Base-by-base conservation (phyloP, 2,888 invertebrate genomes). In the Sinodicranocentrus sp. region DNA sequence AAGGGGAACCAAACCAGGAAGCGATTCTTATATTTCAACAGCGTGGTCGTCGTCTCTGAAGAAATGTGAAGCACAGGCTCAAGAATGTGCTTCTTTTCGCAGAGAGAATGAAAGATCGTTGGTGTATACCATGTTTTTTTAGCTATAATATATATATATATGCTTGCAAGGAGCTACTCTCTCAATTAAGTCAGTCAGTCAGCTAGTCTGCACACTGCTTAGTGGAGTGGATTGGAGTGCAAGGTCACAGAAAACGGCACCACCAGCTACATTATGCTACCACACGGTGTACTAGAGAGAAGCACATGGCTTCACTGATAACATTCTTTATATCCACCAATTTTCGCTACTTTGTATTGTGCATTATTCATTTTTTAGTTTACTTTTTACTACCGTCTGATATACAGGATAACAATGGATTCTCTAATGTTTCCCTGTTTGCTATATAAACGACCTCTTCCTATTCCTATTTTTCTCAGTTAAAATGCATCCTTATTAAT, bases 161-260 rank as follows among this genome's bases (percentile, higher is more conserved):
- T 19, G 8, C n/a, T 63, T 63, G n/a, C 44, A 13, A 63, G 26
- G 23, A 33, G 33, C 3, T 33, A 33, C 33, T 61, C 17, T 61
- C n/a, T 39, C 26, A 48, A 65, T 33, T 78, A 61, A 73, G 73
- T 80, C 26, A 82, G 82, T 82, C 73, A 80, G 79, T 65, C 72
- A 63, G 79, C 25, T 65, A 82, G 82, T 82, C 72, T 82, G 79
- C 72, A 71, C 52, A 79, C 44, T 23, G 28, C 23, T 63, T 44
- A 70, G 82, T 72, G 63, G 54, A 63, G 75, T 61, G 76, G 83
- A 77, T 83, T 83, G 77, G 76, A 83, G 83, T 83, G 83, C 83
- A 83, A 83, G 83, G 83, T 83, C 83, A 83, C 71, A 76, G 33
- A 75, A 77, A 82, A 83, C 83, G 83, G 83, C 83, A 83, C 82